These are phyloP conservation scores for Callospermophilus lateralis DNA, from an alignment of 2,113 vertebrate genomes.

Conservation along the genomic window DNA sequence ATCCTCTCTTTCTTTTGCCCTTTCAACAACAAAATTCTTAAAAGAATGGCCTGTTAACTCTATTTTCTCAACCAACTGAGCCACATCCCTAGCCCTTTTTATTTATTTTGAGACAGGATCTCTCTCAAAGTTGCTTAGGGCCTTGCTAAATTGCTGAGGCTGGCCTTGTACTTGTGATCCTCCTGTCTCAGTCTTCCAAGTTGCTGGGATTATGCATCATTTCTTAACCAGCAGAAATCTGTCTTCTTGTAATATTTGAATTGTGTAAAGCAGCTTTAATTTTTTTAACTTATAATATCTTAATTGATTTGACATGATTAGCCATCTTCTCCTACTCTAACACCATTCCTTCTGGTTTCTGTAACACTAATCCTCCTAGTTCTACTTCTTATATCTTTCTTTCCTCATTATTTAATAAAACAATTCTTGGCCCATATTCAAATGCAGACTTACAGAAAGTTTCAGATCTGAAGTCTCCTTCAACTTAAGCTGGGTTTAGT, in stretches of 20 bases:
- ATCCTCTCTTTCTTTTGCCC: not conserved
- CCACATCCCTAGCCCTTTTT: too few relatives aligned
- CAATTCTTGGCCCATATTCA: conserved; percentile 8
- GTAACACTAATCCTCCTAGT: not conserved
- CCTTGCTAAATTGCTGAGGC: too few relatives aligned
- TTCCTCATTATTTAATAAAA: conserved; percentile 59
- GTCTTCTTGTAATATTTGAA: conserved; percentile 42
- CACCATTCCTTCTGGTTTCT: not conserved
- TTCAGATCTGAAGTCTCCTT: conserved; percentile 23
- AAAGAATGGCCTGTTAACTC: conserved; percentile 3
- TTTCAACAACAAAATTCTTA: conserved; percentile 24
- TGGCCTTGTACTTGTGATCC: too few relatives aligned
- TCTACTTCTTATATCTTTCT: not conserved
- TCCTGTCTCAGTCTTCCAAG: too few relatives aligned
- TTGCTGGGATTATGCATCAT: not conserved
- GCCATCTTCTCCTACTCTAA: conserved; percentile 4
- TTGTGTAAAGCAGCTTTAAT: conserved; percentile 23
- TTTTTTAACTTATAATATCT: conserved; percentile 40
- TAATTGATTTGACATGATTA: not conserved
- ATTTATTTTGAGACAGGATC: too few relatives aligned
- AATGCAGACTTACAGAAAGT: not conserved
- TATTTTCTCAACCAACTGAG: not conserved
- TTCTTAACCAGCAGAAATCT: conserved; percentile 53
- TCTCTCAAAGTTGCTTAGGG: too few relatives aligned
- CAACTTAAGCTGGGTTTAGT: conserved; percentile 6